phyloP scores from a whole-genome alignment of 2,113 vertebrate genomes.

The Regulus satrapa region DNA sequence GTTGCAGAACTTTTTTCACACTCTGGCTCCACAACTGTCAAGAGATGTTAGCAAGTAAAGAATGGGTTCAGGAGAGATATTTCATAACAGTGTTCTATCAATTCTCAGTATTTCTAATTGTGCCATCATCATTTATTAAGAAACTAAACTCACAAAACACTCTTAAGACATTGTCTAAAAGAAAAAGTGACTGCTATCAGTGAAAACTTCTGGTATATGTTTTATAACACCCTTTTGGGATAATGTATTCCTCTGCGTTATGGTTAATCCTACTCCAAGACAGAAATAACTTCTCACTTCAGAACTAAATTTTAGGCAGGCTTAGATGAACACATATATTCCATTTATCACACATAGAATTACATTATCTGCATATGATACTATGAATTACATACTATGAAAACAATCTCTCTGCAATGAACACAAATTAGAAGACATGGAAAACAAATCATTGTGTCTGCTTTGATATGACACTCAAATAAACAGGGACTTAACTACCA shows the following conservation, averaged over 20 bases:
- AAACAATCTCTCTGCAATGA: neutral
- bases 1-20: slow-evolving; percentile 97
- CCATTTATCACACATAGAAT: neutral
- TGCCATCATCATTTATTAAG: neutral
- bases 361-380: neutral
- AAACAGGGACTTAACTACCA: neutral
- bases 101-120: neutral
- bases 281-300: neutral
- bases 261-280: neutral
- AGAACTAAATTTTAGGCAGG: neutral
- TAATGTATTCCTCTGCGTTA: neutral
- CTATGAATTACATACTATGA: neutral
- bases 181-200: neutral
- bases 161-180: neutral
- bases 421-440: neutral
- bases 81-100: neutral
- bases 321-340: neutral
- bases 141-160: neutral
- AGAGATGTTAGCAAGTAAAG: neutral
- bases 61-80: neutral
- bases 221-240: neutral
- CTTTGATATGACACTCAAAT: neutral
- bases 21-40: slow-evolving; percentile 88
- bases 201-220: neutral
- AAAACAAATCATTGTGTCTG: neutral